These are phyloP conservation scores for Portunus trituberculatus DNA, from an alignment of 1,140 invertebrate genomes.

Conservation along the genomic window DNA sequence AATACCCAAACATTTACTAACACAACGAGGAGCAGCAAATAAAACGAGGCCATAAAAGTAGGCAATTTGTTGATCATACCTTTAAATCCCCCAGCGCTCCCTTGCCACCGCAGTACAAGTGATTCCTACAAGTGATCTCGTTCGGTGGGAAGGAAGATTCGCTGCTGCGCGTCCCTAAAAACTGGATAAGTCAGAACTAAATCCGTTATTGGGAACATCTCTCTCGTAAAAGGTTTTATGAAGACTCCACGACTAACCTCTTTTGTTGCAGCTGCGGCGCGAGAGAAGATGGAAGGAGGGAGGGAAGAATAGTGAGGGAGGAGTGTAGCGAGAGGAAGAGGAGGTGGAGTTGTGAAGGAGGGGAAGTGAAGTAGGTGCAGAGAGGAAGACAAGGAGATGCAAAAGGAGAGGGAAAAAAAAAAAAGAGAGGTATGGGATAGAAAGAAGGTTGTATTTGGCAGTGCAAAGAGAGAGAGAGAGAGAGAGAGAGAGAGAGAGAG, in stretches of 20 bases:
- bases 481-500: slow-evolving; percentile 18
- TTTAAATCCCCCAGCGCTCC: not conserved
- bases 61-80: not conserved
- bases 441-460: not conserved
- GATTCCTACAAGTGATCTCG: not conserved
- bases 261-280: not conserved
- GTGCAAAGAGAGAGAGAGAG: not conserved
- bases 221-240: not conserved
- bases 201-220: slow-evolving; percentile 13
- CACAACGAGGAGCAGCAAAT: not conserved
- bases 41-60: not conserved
- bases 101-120: not conserved
- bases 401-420: not conserved
- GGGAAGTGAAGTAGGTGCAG: not conserved
- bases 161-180: not conserved
- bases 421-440: not conserved
- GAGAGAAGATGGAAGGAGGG: not conserved
- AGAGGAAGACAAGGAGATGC: not conserved
- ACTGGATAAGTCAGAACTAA: not conserved
- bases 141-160: not conserved
- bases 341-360: not conserved
- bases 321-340: not conserved
- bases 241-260: slow-evolving; percentile 8
- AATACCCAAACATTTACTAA: not conserved
- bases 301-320: not conserved